Conservation (phyloP, 2,888 invertebrate genomes). For the Eilema caniola region DNA sequence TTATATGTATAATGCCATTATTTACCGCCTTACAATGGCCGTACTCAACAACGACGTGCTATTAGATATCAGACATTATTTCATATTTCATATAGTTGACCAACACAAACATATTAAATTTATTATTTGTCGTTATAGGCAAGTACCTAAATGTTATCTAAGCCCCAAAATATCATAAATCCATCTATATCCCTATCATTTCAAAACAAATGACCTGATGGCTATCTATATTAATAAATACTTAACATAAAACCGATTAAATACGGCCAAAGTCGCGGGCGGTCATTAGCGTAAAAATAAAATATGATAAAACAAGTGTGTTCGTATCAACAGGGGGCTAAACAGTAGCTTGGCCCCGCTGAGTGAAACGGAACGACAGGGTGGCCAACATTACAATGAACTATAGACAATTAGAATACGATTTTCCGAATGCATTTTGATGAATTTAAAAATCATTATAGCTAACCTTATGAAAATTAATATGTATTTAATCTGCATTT, state of each 20-base stretch:
- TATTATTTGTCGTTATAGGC: not conserved
- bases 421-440: not conserved
- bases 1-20: not conserved
- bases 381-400: constrained; percentile 63
- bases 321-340: constrained; percentile 76
- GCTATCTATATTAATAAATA: constrained; percentile 38
- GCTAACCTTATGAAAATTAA: too few species aligned
- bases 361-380: constrained; percentile 72
- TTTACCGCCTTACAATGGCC: not conserved
- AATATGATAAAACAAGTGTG: constrained; percentile 68
- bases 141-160: constrained; percentile 8
- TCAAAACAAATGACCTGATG: constrained; percentile 21
- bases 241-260: constrained; percentile 44
- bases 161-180: constrained; percentile 13
- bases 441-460: not conserved
- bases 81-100: not conserved
- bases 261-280: constrained; percentile 40
- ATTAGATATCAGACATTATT: not conserved
- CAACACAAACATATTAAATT: not conserved
- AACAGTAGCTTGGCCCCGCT: constrained; percentile 80
- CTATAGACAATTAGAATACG: constrained; percentile 27
- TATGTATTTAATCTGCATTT: too few species aligned
- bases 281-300: constrained; percentile 59
- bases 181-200: constrained; percentile 21
- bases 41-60: not conserved